Conservation (phyloP, 2,113 vertebrate genomes). For the Rhegmatorhina hoffmannsi region DNA sequence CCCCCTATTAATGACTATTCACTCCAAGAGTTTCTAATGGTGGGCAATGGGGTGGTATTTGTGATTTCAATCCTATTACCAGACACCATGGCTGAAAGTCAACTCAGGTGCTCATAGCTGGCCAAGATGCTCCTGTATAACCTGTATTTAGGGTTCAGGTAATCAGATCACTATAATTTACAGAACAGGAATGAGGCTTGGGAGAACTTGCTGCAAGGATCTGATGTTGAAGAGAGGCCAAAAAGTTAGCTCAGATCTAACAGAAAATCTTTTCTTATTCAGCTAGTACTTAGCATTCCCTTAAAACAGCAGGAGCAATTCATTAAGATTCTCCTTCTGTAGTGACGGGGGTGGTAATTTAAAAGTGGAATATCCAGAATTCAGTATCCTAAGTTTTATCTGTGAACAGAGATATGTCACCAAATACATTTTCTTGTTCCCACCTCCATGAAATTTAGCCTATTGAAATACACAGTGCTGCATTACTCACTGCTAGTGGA, state of each 20-base stretch:
- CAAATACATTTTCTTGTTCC: slow-evolving; percentile 10
- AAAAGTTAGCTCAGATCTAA: neutral
- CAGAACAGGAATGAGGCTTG: neutral
- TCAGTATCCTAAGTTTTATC: neutral
- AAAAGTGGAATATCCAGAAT: slow-evolving; percentile 13
- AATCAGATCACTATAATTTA: neutral
- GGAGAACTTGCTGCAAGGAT: neutral
- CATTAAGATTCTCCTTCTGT: slow-evolving; percentile 24
- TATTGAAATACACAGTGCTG: neutral
- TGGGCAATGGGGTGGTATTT: neutral
- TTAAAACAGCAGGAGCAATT: neutral
- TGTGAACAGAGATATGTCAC: slow-evolving; percentile 6
- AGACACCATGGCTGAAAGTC: neutral
- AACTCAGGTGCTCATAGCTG: neutral
- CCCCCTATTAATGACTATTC: neutral
- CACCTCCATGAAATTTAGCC: slow-evolving; percentile 5
- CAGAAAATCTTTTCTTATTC: neutral
- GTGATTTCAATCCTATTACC: neutral
- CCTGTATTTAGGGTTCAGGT: neutral
- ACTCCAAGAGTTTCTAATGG: neutral
- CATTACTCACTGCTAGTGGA: slow-evolving; percentile 44
- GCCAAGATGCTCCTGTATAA: neutral
- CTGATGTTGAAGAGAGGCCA: neutral
- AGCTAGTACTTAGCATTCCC: neutral
- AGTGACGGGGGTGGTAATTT: neutral